phyloP scores from a whole-genome alignment of 2,888 invertebrate species.

The Cactoblastis cactorum region DNA sequence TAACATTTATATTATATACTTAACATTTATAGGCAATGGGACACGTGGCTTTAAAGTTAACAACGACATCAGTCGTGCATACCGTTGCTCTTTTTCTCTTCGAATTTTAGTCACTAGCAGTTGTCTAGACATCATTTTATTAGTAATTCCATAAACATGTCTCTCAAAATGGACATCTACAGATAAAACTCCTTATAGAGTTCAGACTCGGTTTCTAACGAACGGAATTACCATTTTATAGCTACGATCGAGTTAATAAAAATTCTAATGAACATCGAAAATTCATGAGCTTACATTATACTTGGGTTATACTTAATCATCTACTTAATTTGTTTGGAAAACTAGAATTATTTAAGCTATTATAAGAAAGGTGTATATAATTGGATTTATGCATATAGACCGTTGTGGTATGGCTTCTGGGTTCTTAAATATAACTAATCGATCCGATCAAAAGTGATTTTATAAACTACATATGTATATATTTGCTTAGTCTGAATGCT shows the following conservation, averaged over 20 bases:
- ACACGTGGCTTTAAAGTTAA: conserved; percentile 18
- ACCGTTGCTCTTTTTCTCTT: background rate
- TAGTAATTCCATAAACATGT: conserved; percentile 1
- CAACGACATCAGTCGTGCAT: conserved; percentile 21
- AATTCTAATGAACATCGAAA: conserved; percentile 1
- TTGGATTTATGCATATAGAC: too few relatives aligned
- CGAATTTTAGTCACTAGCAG: background rate
- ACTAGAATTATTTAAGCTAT: too few relatives aligned
- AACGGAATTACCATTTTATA: conserved; percentile 11
- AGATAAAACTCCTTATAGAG: conserved; percentile 7
- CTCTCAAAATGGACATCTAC: conserved; percentile 1
- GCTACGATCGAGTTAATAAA: conserved; percentile 8
- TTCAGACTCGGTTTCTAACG: background rate
- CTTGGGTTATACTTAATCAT: background rate
- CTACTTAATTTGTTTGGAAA: background rate
- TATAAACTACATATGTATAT: too few relatives aligned
- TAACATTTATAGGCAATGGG: conserved; percentile 21
- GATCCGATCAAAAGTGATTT: background rate
- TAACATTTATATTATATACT: conserved; percentile 11
- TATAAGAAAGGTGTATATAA: too few relatives aligned
- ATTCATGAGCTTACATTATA: background rate
- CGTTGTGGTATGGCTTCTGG: too few relatives aligned
- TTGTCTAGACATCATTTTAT: background rate
- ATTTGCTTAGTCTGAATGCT: too few relatives aligned
- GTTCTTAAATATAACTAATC: too few relatives aligned